Base-by-base conservation (phyloP, 2,888 invertebrate species). In the Drosophila lacicola region DNA sequence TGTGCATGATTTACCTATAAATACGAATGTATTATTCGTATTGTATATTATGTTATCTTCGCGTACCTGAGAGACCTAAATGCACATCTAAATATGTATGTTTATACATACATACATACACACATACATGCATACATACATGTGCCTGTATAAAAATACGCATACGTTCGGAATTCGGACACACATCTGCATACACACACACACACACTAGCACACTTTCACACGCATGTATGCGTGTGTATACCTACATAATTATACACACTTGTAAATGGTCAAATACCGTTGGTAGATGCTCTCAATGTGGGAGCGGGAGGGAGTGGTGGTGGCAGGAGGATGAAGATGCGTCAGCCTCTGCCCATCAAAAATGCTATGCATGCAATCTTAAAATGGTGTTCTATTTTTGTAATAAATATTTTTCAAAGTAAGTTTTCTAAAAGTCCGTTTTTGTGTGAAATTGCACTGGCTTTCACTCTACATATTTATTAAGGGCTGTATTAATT, bases 381-480 rank as follows among this genome's bases (percentile, higher is more conserved):
- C 41, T 58, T 51, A 39, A 67, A 50, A 67, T 60, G 41, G 34
- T 51, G n/a, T 61, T 68, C 55, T 74, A 78, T 77, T 77, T 77
- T 58, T 36, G 49, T 41, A 46, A 25, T 29, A 41, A 49, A 34
- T 54, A 51, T 47, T 62, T 61, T 46, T 66, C n/a, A 33, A 2
- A 2, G 36, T 39, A 21, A n/a, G 19, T 17, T 42, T 45, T 54
- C 49, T n/a, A 33, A 19, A n/a, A n/a, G 9, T 29, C 13, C 10
- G 25, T 9, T 61, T 45, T 44, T 33, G 10, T 3, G 19, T 3
- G 19, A 11, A 42, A 44, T 13, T 50, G 25, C 2, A 25, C 8
- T 25, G 0, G 8, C 10, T 10, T 3, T 41, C 4, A 41, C 9
- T 17, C 4, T 17, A 4, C 17, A 17, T 17, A 39, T 14, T 39